Conservation (phyloP, 2,113 vertebrate genomes). For the Pterocles gutturalis region DNA sequence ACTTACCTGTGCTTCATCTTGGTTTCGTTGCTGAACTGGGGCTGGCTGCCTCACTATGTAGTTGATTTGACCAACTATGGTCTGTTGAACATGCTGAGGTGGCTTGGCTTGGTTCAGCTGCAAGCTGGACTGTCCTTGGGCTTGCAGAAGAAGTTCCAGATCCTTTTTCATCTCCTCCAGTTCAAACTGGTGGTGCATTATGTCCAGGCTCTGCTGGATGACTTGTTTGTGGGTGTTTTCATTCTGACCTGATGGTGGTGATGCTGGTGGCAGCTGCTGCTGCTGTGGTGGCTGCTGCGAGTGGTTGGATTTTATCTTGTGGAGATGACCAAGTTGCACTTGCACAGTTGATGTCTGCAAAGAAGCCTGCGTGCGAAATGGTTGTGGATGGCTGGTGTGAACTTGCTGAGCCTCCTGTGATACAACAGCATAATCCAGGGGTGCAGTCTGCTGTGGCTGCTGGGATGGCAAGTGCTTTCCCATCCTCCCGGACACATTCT, state of each 20-base stretch:
- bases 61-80: slow-evolving; percentile 82
- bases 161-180: slow-evolving; percentile 84
- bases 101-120: slow-evolving; percentile 81
- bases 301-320: slow-evolving; percentile 71
- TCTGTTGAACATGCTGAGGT: slow-evolving; percentile 78
- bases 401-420: slow-evolving; percentile 57
- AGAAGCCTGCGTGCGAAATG: slow-evolving; percentile 33
- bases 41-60: slow-evolving; percentile 82
- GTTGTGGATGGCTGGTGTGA: slow-evolving; percentile 45
- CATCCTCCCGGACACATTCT: not conserved
- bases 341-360: slow-evolving; percentile 71
- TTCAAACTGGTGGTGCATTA: slow-evolving; percentile 81
- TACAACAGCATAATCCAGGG: slow-evolving; percentile 49
- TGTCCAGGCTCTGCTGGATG: slow-evolving; percentile 78
- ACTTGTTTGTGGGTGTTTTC: slow-evolving; percentile 72
- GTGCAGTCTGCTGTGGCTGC: slow-evolving; percentile 72
- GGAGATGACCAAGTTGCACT: slow-evolving; percentile 73
- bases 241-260: not conserved
- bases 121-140: slow-evolving; percentile 77
- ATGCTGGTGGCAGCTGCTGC: not conserved
- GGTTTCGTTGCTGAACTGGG: slow-evolving; percentile 71
- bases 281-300: slow-evolving; percentile 52
- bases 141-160: slow-evolving; percentile 81
- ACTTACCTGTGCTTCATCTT: slow-evolving; percentile 76
- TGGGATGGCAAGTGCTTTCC: slow-evolving; percentile 75